Percentiles rank a stretch among this genome's conserved stretches.
These are phyloP conservation scores for Ectobius pallidus DNA, from an alignment of 2,888 invertebrate species.

Conservation along the genomic window DNA sequence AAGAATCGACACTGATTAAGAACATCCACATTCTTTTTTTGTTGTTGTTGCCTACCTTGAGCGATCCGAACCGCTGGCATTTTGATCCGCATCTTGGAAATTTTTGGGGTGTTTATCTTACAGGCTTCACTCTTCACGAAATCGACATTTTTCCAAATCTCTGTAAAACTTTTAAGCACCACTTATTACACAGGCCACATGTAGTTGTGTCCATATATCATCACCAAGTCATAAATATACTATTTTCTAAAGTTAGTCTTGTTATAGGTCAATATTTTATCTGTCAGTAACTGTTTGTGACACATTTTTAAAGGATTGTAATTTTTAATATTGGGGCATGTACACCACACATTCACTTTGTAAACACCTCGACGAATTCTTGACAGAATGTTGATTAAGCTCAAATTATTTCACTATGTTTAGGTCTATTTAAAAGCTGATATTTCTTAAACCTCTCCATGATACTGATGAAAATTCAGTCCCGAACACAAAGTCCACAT, in stretches of 20 bases:
- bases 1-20: constrained; percentile 20
- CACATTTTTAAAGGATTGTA: too few species aligned
- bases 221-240: not conserved
- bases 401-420: constrained; percentile 4
- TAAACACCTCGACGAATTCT: not conserved
- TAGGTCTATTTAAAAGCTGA: not conserved
- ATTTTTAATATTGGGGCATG: not conserved
- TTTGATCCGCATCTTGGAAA: constrained; percentile 92
- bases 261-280: not conserved
- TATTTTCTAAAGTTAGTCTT: not conserved
- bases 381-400: not conserved
- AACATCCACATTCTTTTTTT: too few species aligned
- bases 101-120: not conserved
- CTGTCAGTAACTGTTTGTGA: not conserved
- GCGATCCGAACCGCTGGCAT: constrained; percentile 97
- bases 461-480: not conserved
- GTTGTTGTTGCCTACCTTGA: constrained; percentile 75
- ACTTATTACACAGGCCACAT: too few species aligned
- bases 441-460: not conserved
- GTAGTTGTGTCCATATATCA: too few species aligned
- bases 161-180: too few species aligned
- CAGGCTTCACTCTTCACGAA: not conserved
- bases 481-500: not conserved
- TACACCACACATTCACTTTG: constrained; percentile 9
- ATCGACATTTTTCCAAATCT: constrained; percentile 2